Evolutionary conservation across 2,888 invertebrate species (phyloP), one percentile per base, ranked within the genome.

Genomic region (Neria commutata): DNA sequence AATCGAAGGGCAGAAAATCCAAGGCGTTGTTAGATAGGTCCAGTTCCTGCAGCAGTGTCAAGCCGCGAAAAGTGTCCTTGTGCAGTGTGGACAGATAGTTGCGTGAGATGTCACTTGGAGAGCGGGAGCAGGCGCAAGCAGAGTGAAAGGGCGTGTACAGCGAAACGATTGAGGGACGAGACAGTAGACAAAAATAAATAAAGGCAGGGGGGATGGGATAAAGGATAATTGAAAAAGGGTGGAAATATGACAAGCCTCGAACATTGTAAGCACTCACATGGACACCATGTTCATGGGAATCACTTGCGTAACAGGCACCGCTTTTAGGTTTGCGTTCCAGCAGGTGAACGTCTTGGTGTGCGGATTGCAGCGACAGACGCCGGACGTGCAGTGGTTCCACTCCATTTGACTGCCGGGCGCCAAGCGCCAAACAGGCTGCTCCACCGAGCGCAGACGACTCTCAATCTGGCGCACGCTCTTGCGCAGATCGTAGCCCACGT

Each of bases 1-100:
- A 77, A n/a, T 83, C 83, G 19, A 84, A 81, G 0, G 88, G 87
- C 29, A 91, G 71, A 70, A 84, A 85, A 58, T 87, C 86, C 25
- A 91, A 81, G 46, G 84, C 83, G 75, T 91, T 91, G 67, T 87
- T 85, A 24, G 89, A 90, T 14, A 91, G 76, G 77, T 91, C 87
- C 56, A 88, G 70, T 67, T 87, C 85, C 67, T 83, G 83, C 14
- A 90, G 76, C 61, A 86, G 82, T 1, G 83, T 83, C 65, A 90
- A 74, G 11, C 85, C 85, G 17, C 83, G 82, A 69, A 90, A 89
- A 0, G 87, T 84, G 63, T 87, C 86, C 71, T 87, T 87, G 75
- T 89, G 86, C 14, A 90, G 72, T 0, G 89, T 87, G 19, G 85
- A 84, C 37, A 90, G 75, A n/a, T 81, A 81, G 71, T 90, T 90